Evolutionary conservation across 1,140 invertebrate species (phyloP), one percentile per base, ranked within the genome.

Genomic region (Danaus plexippus): DNA sequence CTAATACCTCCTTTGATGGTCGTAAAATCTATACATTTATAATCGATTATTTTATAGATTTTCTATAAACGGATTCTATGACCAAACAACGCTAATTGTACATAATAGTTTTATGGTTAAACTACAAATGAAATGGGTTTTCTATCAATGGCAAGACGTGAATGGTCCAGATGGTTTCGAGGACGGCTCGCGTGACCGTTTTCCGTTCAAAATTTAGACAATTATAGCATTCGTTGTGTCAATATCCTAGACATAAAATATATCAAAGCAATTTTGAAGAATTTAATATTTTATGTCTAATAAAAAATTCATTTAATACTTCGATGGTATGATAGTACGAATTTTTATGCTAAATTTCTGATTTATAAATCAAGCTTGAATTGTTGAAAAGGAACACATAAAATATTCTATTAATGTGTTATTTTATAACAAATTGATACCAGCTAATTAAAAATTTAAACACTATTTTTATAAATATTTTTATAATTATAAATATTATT

Each of bases 11-110:
- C 63, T 67, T 65, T 55, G 50, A 64, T 61, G 47, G 60, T 64
- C 61, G 59, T 70, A 53, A 58, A 64, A 63, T 45, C 52, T 53
- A 61, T 66, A 71, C 64, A 62, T 48, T 62, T 69, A 61, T 63
- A 73, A 69, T 72, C 66, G 67, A 76, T 76, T 77, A 66, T 71
- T 67, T 59, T 67, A 64, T 65, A 67, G 67, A 71, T 74, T 73
- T 67, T 68, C 64, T 65, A 47, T 70, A 70, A 67, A 70, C 64
- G 66, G 63, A 68, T 72, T 60, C 64, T 65, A 66, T 47, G 70
- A 71, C 47, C 58, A 59, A 58, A 71, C 48, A 60, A 57, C 59
- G 60, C 58, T 70, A 70, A 73, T 73, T 68, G 63, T 54, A 62
- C 43, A 59, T 71, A 72, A 75, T 71, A 66, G 67, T 65, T 71